A percentile compares a stretch with the other conserved stretches of the same genome.
These are phyloP conservation scores for Halichondria panicea DNA, from an alignment of 37 sponge, comb jelly and placozoan species.

Conservation along the genomic window DNA sequence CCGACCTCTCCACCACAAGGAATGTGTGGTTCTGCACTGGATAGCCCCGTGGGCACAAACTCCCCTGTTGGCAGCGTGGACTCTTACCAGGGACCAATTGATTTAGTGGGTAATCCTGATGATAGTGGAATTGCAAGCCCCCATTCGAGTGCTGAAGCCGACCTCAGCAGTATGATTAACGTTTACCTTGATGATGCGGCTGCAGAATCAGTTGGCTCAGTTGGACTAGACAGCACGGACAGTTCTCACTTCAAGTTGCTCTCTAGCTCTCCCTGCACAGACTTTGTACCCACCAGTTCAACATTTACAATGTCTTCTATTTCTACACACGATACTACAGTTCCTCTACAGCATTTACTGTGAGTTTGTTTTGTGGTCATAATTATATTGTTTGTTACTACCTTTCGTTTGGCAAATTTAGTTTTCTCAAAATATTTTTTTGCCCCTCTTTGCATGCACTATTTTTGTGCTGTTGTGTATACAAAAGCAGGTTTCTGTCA, in stretches of 20 bases:
- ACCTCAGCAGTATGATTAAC: constrained; percentile 64
- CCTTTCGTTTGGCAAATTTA: too few relatives aligned
- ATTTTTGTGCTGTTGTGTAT: too few relatives aligned
- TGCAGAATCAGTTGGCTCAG: background rate
- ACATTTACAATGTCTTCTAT: too few relatives aligned
- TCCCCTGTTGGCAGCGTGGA: constrained; percentile 66
- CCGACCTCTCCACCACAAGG: constrained; percentile 9
- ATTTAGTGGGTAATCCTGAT: constrained; percentile 34
- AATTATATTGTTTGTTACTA: background rate
- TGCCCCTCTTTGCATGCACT: too few relatives aligned
- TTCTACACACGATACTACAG: background rate
- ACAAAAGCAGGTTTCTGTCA: too few relatives aligned
- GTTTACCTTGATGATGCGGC: constrained; percentile 49
- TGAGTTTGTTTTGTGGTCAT: background rate
- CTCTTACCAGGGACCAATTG: constrained; percentile 42
- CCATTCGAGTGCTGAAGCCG: constrained; percentile 41
- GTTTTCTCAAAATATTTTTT: too few relatives aligned
- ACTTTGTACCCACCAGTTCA: constrained; percentile 45
- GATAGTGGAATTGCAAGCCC: constrained; percentile 49
- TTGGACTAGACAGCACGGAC: constrained; percentile 29
- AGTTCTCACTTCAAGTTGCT: constrained; percentile 35
- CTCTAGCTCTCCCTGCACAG: constrained; percentile 11
- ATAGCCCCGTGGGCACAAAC: constrained; percentile 39
- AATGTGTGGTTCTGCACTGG: constrained; percentile 11
- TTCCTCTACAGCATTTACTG: constrained; percentile 62